phyloP scores from a whole-genome alignment of 1,140 invertebrate genomes.

The Brachionus asplanchnoidis region DNA sequence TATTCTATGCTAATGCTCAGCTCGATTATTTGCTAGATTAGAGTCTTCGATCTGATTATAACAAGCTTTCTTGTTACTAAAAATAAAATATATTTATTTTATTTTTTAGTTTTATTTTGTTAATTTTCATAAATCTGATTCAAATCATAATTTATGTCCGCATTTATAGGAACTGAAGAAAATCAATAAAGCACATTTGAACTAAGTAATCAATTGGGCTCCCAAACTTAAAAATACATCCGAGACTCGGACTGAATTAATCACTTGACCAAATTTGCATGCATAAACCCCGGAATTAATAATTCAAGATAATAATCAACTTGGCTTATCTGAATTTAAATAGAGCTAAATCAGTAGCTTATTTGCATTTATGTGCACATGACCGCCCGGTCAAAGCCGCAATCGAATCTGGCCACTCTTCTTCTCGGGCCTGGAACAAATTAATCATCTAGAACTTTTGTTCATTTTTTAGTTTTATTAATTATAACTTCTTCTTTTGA shows the following conservation, averaged over 20 bases:
- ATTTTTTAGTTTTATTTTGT: not conserved
- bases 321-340: not conserved
- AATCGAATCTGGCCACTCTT: not conserved
- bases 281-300: not conserved
- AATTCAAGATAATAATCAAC: not conserved
- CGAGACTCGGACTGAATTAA: not conserved
- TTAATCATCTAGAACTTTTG: not conserved
- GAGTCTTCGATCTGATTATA: not conserved
- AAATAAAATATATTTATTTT: not conserved
- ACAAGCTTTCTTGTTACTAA: not conserved
- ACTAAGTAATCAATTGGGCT: not conserved
- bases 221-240: not conserved
- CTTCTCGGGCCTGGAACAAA: not conserved
- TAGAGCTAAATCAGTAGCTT: not conserved
- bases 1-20: not conserved
- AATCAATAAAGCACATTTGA: not conserved
- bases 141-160: constrained; percentile 30
- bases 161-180: not conserved
- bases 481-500: not conserved
- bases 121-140: not conserved
- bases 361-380: not conserved
- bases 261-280: not conserved
- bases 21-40: not conserved
- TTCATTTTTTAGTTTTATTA: not conserved
- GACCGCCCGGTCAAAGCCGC: not conserved